Conservation (phyloP, 2,113 vertebrate genomes). For the Charina bottae region DNA sequence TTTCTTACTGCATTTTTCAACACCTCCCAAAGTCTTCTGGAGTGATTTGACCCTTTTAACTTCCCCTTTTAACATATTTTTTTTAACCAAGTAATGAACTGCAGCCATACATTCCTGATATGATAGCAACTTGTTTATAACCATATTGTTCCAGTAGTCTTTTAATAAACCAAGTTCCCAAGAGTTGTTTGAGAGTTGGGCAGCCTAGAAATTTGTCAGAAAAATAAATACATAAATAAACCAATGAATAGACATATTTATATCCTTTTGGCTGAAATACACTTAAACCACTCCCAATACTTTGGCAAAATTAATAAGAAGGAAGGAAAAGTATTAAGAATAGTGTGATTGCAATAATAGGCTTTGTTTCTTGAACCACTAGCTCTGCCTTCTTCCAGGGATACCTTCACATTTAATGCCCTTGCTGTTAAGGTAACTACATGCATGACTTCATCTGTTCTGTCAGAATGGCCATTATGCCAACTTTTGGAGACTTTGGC, state of each 20-base stretch:
- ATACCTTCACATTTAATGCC: too few relatives aligned
- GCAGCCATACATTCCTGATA: constrained; percentile 25
- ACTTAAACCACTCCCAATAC: constrained; percentile 22
- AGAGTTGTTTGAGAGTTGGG: too few relatives aligned
- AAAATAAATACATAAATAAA: not conserved
- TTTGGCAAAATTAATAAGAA: constrained; percentile 48
- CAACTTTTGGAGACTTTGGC: too few relatives aligned
- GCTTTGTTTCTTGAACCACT: constrained; percentile 4
- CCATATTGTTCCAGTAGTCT: constrained; percentile 42
- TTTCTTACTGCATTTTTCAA: too few relatives aligned
- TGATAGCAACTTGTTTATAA: constrained; percentile 38
- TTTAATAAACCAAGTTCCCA: constrained; percentile 36
- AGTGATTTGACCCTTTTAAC: too few relatives aligned
- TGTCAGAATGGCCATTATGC: too few relatives aligned
- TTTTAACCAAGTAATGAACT: not conserved
- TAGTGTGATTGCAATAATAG: constrained; percentile 21
- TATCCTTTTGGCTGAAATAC: constrained; percentile 51
- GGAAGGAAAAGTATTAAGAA: constrained; percentile 31
- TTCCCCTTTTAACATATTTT: too few relatives aligned
- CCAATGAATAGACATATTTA: constrained; percentile 41
- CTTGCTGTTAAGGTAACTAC: too few relatives aligned
- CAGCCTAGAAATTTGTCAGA: too few relatives aligned
- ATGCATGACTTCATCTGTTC: too few relatives aligned
- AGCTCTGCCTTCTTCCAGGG: not conserved
- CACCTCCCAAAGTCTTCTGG: too few relatives aligned